Base-by-base conservation (phyloP, 2,113 vertebrate species). In the Hyla sarda region DNA sequence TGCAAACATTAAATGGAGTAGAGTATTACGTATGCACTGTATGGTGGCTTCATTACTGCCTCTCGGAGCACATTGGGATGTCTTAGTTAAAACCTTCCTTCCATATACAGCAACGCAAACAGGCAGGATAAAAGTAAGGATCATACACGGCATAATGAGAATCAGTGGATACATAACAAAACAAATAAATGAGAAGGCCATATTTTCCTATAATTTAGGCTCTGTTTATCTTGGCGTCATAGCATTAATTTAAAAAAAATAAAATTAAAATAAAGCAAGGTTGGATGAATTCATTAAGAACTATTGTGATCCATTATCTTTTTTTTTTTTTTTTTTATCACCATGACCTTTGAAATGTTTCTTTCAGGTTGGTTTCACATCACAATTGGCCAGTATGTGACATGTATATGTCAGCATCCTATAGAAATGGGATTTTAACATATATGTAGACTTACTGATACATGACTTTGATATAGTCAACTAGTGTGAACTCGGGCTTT, bases 1-100 rank as follows among this genome's bases (percentile, higher is more conserved):
- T 89, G 92, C 92, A 93, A 95, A 92, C 75, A 92, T 91, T 92
- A 91, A 90, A 91, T 90, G 88, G 89, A 88, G 45, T 86, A 90
- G 89, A 91, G 56, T 92, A 41, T 93, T 91, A 93, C 88, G 83
- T 89, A 77, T 88, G 89, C 90, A 87, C 87, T 88, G 88, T 28
- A 25, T 81, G 58, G 58, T 65, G 23, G 78, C 56, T 81, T 62
- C 78, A 81, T 60, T 47, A 81, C 60, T 65, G 60, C 13, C 41
- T 65, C 34, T 25, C 47, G 21, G 19, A 41, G 56, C 77, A 45
- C 32, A 60, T 45, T 28, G 25, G 28, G 25, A 50, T 21, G 56
- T 62, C 37, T 47, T 47, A 28, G 56, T 45, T 65, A 62, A 41
- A 81, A 34, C 28, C 28, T 77, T 30, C 48, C 28, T 77, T 32